Evolutionary conservation across 2,113 vertebrate species (phyloP).

Genomic region (Trichomycterus rosablanca): DNA sequence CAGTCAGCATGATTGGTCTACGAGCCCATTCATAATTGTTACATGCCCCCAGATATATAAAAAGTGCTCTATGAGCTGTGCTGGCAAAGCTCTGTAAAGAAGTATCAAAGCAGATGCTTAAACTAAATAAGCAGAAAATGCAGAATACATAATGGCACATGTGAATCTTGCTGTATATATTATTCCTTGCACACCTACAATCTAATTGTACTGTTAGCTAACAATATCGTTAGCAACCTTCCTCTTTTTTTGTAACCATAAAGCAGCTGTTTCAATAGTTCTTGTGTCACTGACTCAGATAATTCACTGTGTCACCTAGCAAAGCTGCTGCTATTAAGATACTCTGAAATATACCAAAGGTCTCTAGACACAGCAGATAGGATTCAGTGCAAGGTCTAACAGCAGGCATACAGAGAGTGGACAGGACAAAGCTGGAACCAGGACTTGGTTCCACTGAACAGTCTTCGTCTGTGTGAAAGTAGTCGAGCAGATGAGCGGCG

Average conservation of each 20-base stretch:
- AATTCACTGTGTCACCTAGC: too few species aligned
- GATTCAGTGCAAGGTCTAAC: constrained; percentile 40
- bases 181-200: too few species aligned
- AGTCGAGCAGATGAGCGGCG: constrained; percentile 24
- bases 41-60: constrained; percentile 16
- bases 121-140: constrained; percentile 21
- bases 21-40: constrained; percentile 7
- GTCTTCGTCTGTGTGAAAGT: constrained; percentile 16
- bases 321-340: constrained; percentile 37
- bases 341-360: constrained; percentile 30
- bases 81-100: constrained; percentile 26
- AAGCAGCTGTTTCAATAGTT: not conserved
- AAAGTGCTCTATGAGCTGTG: constrained; percentile 2
- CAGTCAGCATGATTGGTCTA: constrained; percentile 33
- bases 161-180: too few species aligned
- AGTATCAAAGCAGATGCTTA: constrained; percentile 27
- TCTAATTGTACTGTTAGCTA: constrained; percentile 11
- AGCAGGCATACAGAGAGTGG: constrained; percentile 31
- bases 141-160: too few species aligned
- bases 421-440: constrained; percentile 37
- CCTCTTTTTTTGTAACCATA: not conserved
- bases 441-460: constrained; percentile 26
- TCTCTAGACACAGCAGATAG: constrained; percentile 46
- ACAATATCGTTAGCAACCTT: not conserved
- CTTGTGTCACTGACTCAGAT: not conserved